Evolutionary conservation across 1,140 invertebrate species (phyloP).

Genomic region (Pectinophora gossypiella): DNA sequence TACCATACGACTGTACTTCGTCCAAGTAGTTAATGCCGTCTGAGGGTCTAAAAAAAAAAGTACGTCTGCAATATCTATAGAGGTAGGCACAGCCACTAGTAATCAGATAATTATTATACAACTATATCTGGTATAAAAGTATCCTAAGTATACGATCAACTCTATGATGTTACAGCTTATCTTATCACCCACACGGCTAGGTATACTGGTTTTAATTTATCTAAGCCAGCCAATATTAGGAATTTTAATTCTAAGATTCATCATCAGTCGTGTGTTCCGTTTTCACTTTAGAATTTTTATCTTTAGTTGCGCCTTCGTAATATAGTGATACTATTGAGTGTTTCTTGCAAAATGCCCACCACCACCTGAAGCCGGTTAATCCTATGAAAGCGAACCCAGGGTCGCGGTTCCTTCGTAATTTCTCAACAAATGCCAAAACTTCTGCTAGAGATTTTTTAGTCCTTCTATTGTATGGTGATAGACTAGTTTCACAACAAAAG

Average conservation of each 20-base stretch:
- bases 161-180: no score
- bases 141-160: no score
- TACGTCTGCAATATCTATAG: no score
- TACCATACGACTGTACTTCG: no score
- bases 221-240: no score
- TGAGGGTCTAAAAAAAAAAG: no score
- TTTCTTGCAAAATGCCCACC: conserved; percentile 90
- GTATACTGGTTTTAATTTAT: no score
- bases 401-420: conserved; percentile 76
- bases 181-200: no score
- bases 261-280: background rate
- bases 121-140: no score
- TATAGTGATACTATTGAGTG: conserved; percentile 80
- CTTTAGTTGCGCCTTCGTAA: conserved; percentile 38
- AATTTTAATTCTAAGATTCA: background rate
- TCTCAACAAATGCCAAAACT: conserved; percentile 81
- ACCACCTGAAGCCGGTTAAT: conserved; percentile 84
- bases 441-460: conserved; percentile 81
- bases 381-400: conserved; percentile 81
- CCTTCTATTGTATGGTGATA: conserved; percentile 83
- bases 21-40: no score
- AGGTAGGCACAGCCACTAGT: no score
- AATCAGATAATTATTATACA: no score
- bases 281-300: conserved; percentile 37
- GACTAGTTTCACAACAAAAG: conserved; percentile 83